Conservation (phyloP, 2,888 invertebrate species). For the Philonicus albiceps region DNA sequence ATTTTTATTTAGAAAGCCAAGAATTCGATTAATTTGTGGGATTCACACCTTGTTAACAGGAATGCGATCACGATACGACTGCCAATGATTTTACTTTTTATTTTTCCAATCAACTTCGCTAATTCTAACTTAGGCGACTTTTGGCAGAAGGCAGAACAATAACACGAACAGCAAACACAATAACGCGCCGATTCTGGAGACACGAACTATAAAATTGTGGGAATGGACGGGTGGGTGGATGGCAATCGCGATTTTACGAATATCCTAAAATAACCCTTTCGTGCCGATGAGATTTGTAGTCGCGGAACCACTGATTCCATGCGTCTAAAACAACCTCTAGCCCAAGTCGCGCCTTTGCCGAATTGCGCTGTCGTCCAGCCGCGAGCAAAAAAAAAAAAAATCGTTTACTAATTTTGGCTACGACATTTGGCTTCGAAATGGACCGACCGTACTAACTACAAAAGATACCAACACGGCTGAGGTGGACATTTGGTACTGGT, state of each 20-base stretch:
- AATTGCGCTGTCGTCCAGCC: not conserved
- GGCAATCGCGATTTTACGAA: slow-evolving; percentile 14
- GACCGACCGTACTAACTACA: not conserved
- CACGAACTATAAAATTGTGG: slow-evolving; percentile 18
- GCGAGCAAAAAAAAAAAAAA: not conserved
- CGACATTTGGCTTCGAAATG: not conserved
- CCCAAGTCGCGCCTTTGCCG: not conserved
- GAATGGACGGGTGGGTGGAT: not conserved
- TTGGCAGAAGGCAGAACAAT: not conserved
- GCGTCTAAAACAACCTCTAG: not conserved
- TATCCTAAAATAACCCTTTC: slow-evolving; percentile 1
- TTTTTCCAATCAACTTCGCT: not conserved
- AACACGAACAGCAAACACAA: not conserved
- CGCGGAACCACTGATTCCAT: not conserved
- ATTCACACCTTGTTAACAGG: slow-evolving; percentile 16
- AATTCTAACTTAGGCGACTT: not conserved
- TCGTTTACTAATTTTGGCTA: not conserved
- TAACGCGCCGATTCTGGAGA: not conserved
- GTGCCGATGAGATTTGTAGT: not conserved
- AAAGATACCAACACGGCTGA: not conserved
- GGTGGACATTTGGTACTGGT: not conserved
- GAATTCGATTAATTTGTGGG: not conserved
- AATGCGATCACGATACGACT: not conserved
- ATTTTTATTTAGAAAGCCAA: not conserved
- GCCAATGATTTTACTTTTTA: slow-evolving; percentile 4